A percentile compares a stretch with the other conserved stretches of the same genome.
Conservation (phyloP, 2,797 vertebrate species). For the Microctenopoma lineatum region DNA sequence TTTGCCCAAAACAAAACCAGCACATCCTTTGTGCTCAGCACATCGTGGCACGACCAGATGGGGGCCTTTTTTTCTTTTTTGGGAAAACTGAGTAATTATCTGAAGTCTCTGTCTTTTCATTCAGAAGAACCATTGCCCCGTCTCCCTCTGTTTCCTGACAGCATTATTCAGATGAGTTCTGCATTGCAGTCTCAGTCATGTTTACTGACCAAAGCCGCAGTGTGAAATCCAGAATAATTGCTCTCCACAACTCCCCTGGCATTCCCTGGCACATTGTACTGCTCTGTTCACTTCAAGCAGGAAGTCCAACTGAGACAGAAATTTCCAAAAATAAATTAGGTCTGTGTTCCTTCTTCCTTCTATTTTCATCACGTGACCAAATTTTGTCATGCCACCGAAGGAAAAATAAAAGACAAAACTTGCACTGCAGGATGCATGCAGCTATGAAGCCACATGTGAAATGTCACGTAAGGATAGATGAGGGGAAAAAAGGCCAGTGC, state of each 20-base stretch:
- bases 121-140: slow-evolving; percentile 34
- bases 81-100: slow-evolving; percentile 54
- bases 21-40: slow-evolving; percentile 31
- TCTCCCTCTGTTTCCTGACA: slow-evolving; percentile 64
- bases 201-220: slow-evolving; percentile 81
- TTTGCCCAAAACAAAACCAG: slow-evolving; percentile 53
- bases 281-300: slow-evolving; percentile 52
- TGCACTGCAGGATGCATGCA: slow-evolving; percentile 1
- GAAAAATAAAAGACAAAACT: neutral
- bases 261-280: slow-evolving; percentile 53
- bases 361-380: slow-evolving; percentile 10
- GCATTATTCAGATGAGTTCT: slow-evolving; percentile 77
- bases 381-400: slow-evolving; percentile 2
- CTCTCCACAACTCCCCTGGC: slow-evolving; percentile 68
- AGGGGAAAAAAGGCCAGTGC: neutral
- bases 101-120: slow-evolving; percentile 49
- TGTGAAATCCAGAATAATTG: slow-evolving; percentile 81
- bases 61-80: neutral
- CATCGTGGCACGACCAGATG: slow-evolving; percentile 9
- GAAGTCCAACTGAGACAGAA: slow-evolving; percentile 54
- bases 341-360: slow-evolving; percentile 3
- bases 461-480: neutral
- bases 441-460: slow-evolving; percentile 2
- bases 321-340: slow-evolving; percentile 50
- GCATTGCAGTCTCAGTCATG: slow-evolving; percentile 74